Evolutionary conservation across 2,888 invertebrate genomes (phyloP), one percentile per base, ranked within the genome.

Genomic region (Nomada goodeniana): DNA sequence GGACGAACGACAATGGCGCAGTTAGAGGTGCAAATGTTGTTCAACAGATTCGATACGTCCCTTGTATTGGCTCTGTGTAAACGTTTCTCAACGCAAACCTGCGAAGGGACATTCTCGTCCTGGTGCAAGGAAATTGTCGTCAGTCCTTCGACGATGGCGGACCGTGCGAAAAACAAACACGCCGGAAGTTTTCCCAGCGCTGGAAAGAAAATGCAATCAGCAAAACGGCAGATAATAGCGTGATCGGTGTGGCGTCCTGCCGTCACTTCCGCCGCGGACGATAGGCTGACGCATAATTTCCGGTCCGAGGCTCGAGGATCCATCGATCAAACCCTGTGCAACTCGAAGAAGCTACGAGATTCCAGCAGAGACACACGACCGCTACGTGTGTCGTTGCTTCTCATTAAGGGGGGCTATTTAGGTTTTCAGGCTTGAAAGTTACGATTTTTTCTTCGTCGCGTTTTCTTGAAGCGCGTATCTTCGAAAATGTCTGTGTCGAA

Each of bases 241-340:
- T 92, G 93, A 92, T 92, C 89, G 89, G 86, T 77, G 85, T 87
- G 86, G 91, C 88, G 88, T 88, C 88, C 88, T 89, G 89, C 89
- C 90, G 91, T 91, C 90, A 90, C 91, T 93, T 92, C 90, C 91
- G 91, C 86, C 89, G 89, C 89, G 89, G 84, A 90, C 87, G 92
- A 93, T 92, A 91, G 92, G 90, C 92, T 92, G 93, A 93, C 93
- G 93, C 93, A 92, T 93, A 94, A 94, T 94, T 94, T 94, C 93
- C 93, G 92, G 91, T 89, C 89, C 88, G 85, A 91, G 89, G 83
- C 84, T 26, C 88, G 88, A 87, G 89, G 91, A 93, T 92, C 91
- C 92, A 94, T 94, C 93, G 93, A 94, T 94, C 93, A 94, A 94
- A 94, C 93, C 93, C 84, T 91, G 81, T 83, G 83, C 84, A 80